phyloP scores from a whole-genome alignment of 2,113 vertebrate species.

The Chaetura pelagica region DNA sequence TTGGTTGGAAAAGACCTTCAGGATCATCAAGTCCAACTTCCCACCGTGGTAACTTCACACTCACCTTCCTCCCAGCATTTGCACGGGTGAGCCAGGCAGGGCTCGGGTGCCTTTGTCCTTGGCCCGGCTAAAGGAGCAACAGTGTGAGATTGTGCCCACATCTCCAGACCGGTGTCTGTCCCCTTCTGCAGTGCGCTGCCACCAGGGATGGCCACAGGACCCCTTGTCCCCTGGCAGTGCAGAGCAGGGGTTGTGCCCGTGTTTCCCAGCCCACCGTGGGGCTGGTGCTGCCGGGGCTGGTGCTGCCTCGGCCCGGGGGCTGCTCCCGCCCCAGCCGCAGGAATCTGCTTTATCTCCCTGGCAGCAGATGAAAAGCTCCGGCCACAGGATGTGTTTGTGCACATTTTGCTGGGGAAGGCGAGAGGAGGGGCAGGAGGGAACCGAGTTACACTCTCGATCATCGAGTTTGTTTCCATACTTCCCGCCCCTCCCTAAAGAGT shows the following conservation, averaged over 20 bases:
- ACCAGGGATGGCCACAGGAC: not conserved
- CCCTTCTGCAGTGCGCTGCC: not conserved
- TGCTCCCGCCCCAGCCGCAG: not conserved
- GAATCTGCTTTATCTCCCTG: slow-evolving; percentile 43
- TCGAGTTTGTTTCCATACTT: not conserved
- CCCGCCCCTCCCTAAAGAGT: not conserved
- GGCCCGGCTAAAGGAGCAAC: accelerated
- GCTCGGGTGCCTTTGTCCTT: accelerated
- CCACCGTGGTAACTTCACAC: no score
- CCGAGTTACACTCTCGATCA: not conserved
- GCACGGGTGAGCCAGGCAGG: not conserved
- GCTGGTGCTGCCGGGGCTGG: not conserved
- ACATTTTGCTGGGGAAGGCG: not conserved
- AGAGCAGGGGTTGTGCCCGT: accelerated
- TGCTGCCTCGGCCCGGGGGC: not conserved
- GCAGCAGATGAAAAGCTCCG: slow-evolving; percentile 53
- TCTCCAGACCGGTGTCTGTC: accelerated
- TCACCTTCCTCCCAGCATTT: accelerated
- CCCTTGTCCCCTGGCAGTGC: not conserved
- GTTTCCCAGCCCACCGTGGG: not conserved
- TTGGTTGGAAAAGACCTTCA: no score
- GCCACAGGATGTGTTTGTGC: slow-evolving; percentile 60
- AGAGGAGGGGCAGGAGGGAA: not conserved
- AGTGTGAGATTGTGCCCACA: not conserved
- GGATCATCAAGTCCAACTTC: no score